Percentiles rank a stretch among this genome's conserved stretches.
Conservation (phyloP, 2,888 invertebrate genomes). For the Drosophila mimetica region DNA sequence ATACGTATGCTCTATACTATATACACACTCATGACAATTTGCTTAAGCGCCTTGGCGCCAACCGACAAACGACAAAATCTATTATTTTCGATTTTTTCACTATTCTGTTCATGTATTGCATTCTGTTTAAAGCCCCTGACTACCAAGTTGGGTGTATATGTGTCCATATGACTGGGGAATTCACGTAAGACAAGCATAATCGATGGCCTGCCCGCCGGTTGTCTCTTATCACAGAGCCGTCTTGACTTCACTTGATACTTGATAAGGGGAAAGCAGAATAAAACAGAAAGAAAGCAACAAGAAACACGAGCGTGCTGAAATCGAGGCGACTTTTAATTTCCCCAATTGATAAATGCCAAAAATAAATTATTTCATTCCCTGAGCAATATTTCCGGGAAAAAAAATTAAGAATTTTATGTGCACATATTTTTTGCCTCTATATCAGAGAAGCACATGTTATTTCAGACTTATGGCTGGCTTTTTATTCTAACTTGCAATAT, state of each 20-base stretch:
- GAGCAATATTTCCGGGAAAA: slow-evolving; percentile 23
- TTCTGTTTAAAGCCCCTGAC: slow-evolving; percentile 22
- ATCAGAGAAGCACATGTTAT: background rate
- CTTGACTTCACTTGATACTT: slow-evolving; percentile 21
- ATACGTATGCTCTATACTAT: slow-evolving; percentile 18
- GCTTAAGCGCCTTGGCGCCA: slow-evolving; percentile 74
- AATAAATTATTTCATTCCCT: slow-evolving; percentile 20
- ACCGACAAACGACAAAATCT: slow-evolving; percentile 53
- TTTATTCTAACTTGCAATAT: too few species aligned
- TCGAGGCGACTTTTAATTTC: slow-evolving; percentile 28
- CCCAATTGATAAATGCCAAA: slow-evolving; percentile 40
- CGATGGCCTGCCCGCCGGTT: slow-evolving; percentile 49
- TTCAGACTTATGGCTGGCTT: too few species aligned
- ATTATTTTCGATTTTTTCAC: slow-evolving; percentile 30
- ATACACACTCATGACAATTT: slow-evolving; percentile 48
- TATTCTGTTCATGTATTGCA: slow-evolving; percentile 19
- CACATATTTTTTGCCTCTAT: background rate
- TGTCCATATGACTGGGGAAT: slow-evolving; percentile 22
- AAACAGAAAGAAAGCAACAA: slow-evolving; percentile 10
- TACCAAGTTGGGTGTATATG: slow-evolving; percentile 12
- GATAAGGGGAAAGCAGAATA: slow-evolving; percentile 35
- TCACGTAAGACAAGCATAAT: slow-evolving; percentile 68
- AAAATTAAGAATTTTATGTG: background rate
- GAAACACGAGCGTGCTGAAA: slow-evolving; percentile 27
- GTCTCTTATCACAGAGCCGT: slow-evolving; percentile 44